Evolutionary conservation across 2,797 vertebrate species (phyloP).

Genomic region (Ptychobarbus kaznakovi): DNA sequence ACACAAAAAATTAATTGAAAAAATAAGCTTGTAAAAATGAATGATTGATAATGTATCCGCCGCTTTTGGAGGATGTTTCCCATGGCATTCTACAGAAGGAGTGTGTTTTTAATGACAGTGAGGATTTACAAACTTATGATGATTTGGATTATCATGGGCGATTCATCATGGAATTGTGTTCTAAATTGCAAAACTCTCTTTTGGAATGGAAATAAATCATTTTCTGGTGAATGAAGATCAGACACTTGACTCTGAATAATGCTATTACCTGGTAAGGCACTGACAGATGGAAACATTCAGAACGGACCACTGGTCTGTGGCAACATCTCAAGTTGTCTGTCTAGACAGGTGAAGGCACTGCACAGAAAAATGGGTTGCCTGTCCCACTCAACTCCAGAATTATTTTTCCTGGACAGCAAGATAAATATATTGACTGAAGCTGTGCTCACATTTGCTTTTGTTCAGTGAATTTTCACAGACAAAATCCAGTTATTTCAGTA

Average conservation of each 20-base stretch:
- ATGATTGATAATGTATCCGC: neutral
- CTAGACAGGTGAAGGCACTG: slow-evolving; percentile 8
- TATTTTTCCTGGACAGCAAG: neutral
- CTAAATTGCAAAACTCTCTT: neutral
- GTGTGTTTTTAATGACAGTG: neutral
- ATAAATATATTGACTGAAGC: neutral
- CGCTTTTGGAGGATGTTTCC: neutral
- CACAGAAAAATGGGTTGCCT: slow-evolving; percentile 7
- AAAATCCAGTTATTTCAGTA: neutral
- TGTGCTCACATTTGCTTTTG: neutral
- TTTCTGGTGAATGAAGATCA: neutral
- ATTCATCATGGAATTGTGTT: neutral
- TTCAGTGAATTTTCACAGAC: neutral
- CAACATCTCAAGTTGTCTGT: slow-evolving; percentile 8
- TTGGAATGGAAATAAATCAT: neutral
- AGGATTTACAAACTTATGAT: neutral
- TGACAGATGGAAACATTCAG: neutral
- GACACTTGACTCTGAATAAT: neutral
- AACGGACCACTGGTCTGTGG: neutral
- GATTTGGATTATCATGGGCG: neutral
- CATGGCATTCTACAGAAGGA: neutral
- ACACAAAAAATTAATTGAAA: slow-evolving; percentile 15
- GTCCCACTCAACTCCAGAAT: neutral
- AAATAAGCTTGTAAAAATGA: slow-evolving; percentile 9
- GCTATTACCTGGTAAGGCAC: slow-evolving; percentile 3